Evolutionary conservation across 1,140 invertebrate genomes (phyloP).

Genomic region (Dysdera silvatica): DNA sequence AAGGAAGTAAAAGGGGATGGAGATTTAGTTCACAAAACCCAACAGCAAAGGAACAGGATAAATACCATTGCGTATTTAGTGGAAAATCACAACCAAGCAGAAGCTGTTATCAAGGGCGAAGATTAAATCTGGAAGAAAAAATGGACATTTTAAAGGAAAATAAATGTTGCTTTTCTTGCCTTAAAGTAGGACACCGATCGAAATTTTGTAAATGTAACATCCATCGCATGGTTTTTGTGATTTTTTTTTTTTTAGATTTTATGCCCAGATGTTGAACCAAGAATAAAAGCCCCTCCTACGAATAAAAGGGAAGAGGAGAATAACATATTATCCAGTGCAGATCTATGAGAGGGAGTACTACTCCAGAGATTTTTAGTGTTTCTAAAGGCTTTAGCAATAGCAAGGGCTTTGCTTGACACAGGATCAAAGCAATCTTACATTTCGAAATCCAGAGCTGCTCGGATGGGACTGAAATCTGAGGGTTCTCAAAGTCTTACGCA

Average conservation of each 20-base stretch:
- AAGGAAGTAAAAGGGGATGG: not conserved
- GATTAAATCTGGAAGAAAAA: not conserved
- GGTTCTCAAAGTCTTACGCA: not conserved
- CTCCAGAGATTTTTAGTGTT: not conserved
- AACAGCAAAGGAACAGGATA: not conserved
- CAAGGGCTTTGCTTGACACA: not conserved
- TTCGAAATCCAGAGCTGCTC: not conserved
- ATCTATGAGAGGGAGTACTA: not conserved
- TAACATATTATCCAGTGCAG: not conserved
- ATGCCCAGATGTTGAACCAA: not conserved
- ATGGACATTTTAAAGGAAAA: not conserved
- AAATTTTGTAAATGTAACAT: not conserved
- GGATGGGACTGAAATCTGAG: not conserved
- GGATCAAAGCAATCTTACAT: not conserved
- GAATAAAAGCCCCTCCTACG: not conserved
- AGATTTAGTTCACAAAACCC: not conserved
- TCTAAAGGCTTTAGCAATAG: not conserved
- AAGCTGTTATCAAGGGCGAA: not conserved
- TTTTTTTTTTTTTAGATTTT: not conserved
- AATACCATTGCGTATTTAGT: not conserved
- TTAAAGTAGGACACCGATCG: not conserved
- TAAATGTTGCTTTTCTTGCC: not conserved
- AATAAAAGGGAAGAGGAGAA: not conserved
- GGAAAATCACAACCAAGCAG: not conserved
- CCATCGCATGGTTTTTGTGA: not conserved